These are phyloP conservation scores for Blastobasis adustella DNA, from an alignment of 2,888 invertebrate species.

Conservation along the genomic window DNA sequence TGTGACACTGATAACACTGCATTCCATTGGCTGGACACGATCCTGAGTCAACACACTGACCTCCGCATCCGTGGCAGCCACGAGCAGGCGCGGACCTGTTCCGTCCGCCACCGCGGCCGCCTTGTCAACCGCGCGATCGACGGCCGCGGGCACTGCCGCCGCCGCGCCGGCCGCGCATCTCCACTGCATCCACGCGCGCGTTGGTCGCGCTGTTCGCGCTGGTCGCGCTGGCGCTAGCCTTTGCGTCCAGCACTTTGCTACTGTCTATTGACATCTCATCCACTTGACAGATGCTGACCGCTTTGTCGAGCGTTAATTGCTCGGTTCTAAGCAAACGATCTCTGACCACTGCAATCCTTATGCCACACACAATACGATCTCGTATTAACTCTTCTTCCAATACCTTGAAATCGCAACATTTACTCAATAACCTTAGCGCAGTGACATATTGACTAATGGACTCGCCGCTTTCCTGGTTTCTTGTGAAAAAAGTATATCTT, in stretches of 20 bases:
- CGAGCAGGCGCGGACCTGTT: neutral
- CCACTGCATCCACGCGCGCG: neutral
- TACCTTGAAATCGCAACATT: neutral
- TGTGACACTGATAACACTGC: no score
- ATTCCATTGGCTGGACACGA: no score
- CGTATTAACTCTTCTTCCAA: conserved; percentile 5
- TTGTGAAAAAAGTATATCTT: conserved; percentile 1
- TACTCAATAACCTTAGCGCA: conserved; percentile 1
- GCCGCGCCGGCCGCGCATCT: neutral
- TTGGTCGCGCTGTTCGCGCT: no score
- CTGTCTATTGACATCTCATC: conserved; percentile 9
- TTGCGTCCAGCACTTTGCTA: conserved; percentile 2
- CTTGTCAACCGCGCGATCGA: neutral
- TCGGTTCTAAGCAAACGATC: no score
- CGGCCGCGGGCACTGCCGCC: conserved; percentile 3
- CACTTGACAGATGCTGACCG: no score
- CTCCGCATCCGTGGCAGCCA: neutral
- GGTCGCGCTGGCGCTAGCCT: neutral
- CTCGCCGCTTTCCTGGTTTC: conserved; percentile 3
- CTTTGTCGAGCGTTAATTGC: no score
- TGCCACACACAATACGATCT: conserved; percentile 10
- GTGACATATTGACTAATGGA: conserved; percentile 1
- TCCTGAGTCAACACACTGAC: conserved; percentile 1
- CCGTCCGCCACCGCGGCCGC: neutral
- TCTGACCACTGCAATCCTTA: neutral